These are phyloP conservation scores for Anniella stebbinsi DNA, from an alignment of 2,797 vertebrate genomes.

Conservation along the genomic window DNA sequence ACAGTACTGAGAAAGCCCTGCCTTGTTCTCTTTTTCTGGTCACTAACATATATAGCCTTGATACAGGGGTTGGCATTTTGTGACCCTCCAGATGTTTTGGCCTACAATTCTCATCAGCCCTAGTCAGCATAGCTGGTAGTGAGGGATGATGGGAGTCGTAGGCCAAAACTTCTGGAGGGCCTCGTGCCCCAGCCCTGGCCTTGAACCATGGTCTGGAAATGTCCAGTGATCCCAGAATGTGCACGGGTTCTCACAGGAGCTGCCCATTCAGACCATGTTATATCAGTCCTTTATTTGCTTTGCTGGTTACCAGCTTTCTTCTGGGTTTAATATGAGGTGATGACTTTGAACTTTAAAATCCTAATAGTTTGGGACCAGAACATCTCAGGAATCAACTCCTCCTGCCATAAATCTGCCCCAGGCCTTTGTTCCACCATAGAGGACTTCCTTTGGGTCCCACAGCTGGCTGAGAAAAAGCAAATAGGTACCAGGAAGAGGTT, in stretches of 20 bases:
- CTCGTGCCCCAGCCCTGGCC: background rate
- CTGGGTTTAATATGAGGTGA: background rate
- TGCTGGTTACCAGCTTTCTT: background rate
- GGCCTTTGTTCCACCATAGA: background rate
- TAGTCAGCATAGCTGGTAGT: too few species aligned
- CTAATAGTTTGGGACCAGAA: background rate
- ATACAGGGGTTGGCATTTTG: background rate
- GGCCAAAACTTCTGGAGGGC: too few species aligned
- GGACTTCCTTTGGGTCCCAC: background rate
- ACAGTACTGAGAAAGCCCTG: background rate
- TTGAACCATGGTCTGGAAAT: background rate
- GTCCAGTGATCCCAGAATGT: background rate
- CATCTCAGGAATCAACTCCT: background rate
- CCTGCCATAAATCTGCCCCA: background rate
- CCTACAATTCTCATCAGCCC: too few species aligned
- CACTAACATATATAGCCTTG: background rate
- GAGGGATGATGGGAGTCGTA: too few species aligned
- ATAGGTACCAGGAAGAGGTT: background rate
- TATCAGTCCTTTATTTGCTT: background rate
- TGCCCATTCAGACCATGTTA: background rate
- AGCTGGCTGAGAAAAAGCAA: background rate
- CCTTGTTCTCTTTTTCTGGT: background rate
- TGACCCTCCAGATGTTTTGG: too few species aligned
- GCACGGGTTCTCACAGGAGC: background rate
- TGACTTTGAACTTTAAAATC: background rate